Evolutionary conservation across 35 echinoderm and acorn worm species (phyloP).

Genomic region (Apostichopus japonicus): DNA sequence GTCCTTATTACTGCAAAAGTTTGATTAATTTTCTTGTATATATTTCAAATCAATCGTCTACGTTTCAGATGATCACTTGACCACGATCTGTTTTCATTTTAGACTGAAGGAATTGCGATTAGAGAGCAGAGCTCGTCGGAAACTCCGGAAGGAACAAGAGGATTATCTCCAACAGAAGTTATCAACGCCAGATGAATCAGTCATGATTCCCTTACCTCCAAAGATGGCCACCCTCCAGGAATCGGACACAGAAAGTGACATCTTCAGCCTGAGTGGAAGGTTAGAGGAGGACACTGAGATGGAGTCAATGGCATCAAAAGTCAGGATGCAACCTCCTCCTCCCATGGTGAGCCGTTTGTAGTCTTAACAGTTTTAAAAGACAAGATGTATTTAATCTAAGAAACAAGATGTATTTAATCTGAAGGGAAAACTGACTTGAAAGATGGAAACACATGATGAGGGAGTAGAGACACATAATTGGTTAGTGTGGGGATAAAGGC

Average conservation of each 20-base stretch:
- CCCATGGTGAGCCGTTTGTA: not conserved
- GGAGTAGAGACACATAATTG: too few species aligned
- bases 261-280: not conserved
- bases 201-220: not conserved
- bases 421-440: too few species aligned
- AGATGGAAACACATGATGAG: too few species aligned
- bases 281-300: constrained; percentile 27
- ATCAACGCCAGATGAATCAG: not conserved
- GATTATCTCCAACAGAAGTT: constrained; percentile 80
- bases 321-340: constrained; percentile 54
- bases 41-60: too few species aligned
- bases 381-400: too few species aligned
- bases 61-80: not conserved
- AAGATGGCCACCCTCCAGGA: not conserved
- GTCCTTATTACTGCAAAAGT: too few species aligned
- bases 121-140: constrained; percentile 64
- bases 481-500: too few species aligned
- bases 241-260: constrained; percentile 39
- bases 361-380: too few species aligned
- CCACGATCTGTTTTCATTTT: not conserved
- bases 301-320: constrained; percentile 46
- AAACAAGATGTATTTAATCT: too few species aligned
- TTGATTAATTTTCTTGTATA: too few species aligned
- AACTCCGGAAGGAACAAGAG: constrained; percentile 77
- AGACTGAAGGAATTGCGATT: constrained; percentile 65